Evolutionary conservation across 2,113 vertebrate species (phyloP).

Genomic region (Coreoperca whiteheadi): DNA sequence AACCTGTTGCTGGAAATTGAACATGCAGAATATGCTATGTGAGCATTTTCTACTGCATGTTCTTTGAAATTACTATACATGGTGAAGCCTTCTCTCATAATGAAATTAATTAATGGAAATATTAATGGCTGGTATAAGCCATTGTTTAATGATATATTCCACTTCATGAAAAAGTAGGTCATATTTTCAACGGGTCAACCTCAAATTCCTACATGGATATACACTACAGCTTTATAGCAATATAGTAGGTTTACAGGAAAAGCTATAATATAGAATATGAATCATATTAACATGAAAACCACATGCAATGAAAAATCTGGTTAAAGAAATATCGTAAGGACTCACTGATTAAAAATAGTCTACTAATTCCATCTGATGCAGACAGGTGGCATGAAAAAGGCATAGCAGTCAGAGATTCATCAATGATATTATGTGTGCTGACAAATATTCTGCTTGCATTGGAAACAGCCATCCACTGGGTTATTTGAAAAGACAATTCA

Average conservation of each 20-base stretch:
- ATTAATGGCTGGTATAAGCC: conserved; percentile 48
- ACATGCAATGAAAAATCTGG: conserved; percentile 8
- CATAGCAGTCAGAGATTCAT: conserved; percentile 11
- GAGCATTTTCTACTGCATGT: conserved; percentile 51
- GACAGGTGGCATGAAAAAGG: conserved; percentile 39
- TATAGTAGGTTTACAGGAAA: conserved; percentile 10
- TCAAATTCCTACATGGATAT: conserved; percentile 32
- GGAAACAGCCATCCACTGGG: conserved; percentile 2
- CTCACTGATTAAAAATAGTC: conserved; percentile 40
- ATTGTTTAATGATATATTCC: conserved; percentile 34
- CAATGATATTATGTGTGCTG: conserved; percentile 25
- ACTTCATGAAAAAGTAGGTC: conserved; percentile 56
- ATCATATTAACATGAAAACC: conserved; percentile 10
- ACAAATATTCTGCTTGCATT: conserved; percentile 7
- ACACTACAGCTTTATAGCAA: not conserved
- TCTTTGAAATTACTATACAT: conserved; percentile 48
- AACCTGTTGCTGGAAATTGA: conserved; percentile 69
- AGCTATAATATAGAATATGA: conserved; percentile 12
- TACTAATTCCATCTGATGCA: conserved; percentile 33
- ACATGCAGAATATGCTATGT: conserved; percentile 53
- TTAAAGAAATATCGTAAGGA: not conserved
- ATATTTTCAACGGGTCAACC: conserved; percentile 46
- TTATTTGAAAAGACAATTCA: conserved; percentile 28
- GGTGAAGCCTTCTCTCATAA: conserved; percentile 42
- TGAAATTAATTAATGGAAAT: conserved; percentile 47